Conservation (phyloP, 2,888 invertebrate genomes). For the Tetramorium bicarinatum region DNA sequence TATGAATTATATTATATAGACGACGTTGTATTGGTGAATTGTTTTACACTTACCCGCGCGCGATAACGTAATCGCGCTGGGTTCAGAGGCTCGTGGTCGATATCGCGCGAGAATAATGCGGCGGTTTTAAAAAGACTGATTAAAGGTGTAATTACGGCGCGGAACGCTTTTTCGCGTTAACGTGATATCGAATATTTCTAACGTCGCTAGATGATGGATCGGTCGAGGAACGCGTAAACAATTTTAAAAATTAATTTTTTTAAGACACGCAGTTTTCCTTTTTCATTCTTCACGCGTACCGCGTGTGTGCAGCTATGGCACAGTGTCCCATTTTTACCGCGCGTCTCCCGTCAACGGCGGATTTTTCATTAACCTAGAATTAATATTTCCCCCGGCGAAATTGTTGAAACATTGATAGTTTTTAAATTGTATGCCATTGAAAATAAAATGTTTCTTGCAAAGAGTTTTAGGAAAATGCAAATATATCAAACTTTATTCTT, state of each 20-base stretch:
- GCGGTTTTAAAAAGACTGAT: constrained; percentile 32
- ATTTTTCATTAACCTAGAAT: constrained; percentile 27
- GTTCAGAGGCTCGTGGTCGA: constrained; percentile 1
- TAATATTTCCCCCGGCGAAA: constrained; percentile 18
- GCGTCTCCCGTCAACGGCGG: background rate
- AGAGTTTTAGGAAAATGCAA: constrained; percentile 17
- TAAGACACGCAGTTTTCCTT: constrained; percentile 4
- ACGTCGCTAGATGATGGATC: constrained; percentile 48
- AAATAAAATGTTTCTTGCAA: background rate
- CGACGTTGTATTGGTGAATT: background rate
- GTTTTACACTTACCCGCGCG: constrained; percentile 15
- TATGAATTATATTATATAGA: background rate
- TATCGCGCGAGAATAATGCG: constrained; percentile 29
- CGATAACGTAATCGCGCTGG: constrained; percentile 2
- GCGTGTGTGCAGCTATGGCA: background rate
- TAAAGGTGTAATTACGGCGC: constrained; percentile 37
- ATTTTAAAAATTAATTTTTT: constrained; percentile 45
- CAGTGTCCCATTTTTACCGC: background rate
- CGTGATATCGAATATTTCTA: constrained; percentile 46
- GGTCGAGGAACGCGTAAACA: background rate
- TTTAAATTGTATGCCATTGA: background rate
- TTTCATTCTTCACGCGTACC: background rate
- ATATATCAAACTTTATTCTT: constrained; percentile 21
- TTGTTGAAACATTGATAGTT: constrained; percentile 10
- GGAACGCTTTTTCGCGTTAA: constrained; percentile 6